Conservation (phyloP, 2,113 vertebrate genomes). For the crab-eating macaque (Macaca fascicularis) region DNA sequence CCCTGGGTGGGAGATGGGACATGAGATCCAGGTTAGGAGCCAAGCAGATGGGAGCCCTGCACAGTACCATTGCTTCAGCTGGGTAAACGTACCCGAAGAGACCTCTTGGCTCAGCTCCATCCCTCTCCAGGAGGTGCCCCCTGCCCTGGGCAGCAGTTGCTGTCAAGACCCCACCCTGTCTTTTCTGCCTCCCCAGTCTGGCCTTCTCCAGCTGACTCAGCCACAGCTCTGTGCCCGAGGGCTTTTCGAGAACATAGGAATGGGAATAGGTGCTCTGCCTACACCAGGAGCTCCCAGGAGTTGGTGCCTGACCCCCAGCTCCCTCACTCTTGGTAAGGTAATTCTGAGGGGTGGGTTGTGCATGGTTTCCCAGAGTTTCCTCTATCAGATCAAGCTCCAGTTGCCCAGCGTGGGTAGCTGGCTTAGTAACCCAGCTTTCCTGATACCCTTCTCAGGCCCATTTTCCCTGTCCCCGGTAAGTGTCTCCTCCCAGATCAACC, state of each 20-base stretch:
- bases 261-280: background rate
- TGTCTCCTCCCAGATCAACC: background rate
- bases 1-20: background rate
- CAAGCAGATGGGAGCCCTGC: background rate
- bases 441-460: background rate
- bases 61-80: background rate
- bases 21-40: background rate
- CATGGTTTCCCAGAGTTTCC: background rate
- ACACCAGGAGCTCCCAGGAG: background rate
- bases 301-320: background rate
- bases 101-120: background rate
- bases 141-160: background rate
- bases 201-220: background rate
- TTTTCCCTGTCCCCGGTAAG: background rate
- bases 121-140: background rate
- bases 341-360: background rate
- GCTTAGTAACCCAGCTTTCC: background rate
- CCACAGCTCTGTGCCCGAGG: background rate
- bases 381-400: background rate
- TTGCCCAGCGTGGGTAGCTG: background rate
- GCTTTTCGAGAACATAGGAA: background rate
- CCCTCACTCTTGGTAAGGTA: background rate
- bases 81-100: background rate
- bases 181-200: background rate
- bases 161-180: background rate